phyloP scores from a whole-genome alignment of 2,797 vertebrate genomes.

The Arrhamphus sclerolepis region DNA sequence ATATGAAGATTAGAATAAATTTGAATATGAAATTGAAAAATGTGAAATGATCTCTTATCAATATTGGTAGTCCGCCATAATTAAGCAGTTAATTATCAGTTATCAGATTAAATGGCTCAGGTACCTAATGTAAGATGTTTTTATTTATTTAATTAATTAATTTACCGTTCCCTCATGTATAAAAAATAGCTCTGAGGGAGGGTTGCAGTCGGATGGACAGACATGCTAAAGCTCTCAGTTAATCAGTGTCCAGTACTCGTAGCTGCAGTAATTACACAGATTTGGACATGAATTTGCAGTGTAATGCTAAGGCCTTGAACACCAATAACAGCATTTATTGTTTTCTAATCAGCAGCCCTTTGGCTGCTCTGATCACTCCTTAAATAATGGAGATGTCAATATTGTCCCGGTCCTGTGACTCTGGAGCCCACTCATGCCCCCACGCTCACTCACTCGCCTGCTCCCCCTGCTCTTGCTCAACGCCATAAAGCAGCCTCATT shows the following conservation, averaged over 20 bases:
- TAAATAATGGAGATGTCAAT: constrained; percentile 87
- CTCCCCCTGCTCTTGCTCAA: constrained; percentile 37
- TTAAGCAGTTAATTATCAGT: too few species aligned
- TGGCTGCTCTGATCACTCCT: constrained; percentile 82
- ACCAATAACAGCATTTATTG: constrained; percentile 85
- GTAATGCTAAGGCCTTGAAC: constrained; percentile 75
- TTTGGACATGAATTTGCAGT: constrained; percentile 77
- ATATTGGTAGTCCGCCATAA: too few species aligned
- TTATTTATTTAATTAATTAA: too few species aligned
- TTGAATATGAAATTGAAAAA: too few species aligned
- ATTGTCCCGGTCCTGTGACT: constrained; percentile 79
- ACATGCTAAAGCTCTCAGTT: constrained; percentile 45
- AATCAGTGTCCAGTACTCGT: constrained; percentile 69
- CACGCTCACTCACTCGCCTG: constrained; percentile 19
- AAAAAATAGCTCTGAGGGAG: too few species aligned
- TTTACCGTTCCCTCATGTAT: too few species aligned
- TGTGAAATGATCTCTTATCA: too few species aligned
- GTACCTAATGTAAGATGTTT: too few species aligned
- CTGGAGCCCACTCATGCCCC: constrained; percentile 50
- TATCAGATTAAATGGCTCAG: too few species aligned
- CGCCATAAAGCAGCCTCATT: constrained; percentile 80
- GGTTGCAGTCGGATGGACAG: too few species aligned
- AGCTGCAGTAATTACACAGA: constrained; percentile 80
- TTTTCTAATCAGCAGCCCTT: constrained; percentile 85
- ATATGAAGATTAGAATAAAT: too few species aligned